Evolutionary conservation across 1,140 invertebrate genomes (phyloP), one percentile per base, ranked within the genome.

Genomic region (Brachionus rotundiformis): DNA sequence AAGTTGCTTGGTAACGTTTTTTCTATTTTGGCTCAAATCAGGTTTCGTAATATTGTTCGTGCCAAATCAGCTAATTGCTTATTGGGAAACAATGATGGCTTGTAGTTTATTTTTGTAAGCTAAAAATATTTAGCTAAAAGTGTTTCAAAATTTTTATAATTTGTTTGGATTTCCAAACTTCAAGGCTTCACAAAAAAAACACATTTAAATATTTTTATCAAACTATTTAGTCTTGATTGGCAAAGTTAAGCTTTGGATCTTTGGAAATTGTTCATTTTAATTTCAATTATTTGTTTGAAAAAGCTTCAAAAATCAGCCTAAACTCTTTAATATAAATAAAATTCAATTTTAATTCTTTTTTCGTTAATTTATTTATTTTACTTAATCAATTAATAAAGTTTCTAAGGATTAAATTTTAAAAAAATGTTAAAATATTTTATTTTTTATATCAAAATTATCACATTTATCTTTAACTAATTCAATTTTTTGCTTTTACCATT

Each of bases 1-100:
- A 68, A 68, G 63, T 68, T 68, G 63, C 63, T 36, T 68, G 63
- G 63, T 68, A 68, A 68, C 63, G n/a, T 19, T 63, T 63, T 63
- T 29, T 16, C n/a, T 63, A 29, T 63, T 63, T 29, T 2, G 29
- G 29, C 61, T 63, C 61, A 63, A 63, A 29, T 29, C 1, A 63
- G 61, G 61, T 27, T 63, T 63, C 61, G 61, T 63, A 63, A 63
- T 63, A 29, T 31, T 29, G 6, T 63, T 63, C 27, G 61, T 63
- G 25, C 2, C 61, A 29, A 63, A 63, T 63, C 29, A 63, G 61
- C 61, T 63, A 63, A 63, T 63, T 63, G 61, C 29, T 63, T 63
- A 63, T 19, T 54, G 23, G 16, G 47, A n/a, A n/a, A n/a, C n/a
- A n/a, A n/a, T n/a, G n/a, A n/a, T n/a, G n/a, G 47, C 47, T 54